Conservation (phyloP, 2,888 invertebrate genomes). For the Chouioia cunea region DNA sequence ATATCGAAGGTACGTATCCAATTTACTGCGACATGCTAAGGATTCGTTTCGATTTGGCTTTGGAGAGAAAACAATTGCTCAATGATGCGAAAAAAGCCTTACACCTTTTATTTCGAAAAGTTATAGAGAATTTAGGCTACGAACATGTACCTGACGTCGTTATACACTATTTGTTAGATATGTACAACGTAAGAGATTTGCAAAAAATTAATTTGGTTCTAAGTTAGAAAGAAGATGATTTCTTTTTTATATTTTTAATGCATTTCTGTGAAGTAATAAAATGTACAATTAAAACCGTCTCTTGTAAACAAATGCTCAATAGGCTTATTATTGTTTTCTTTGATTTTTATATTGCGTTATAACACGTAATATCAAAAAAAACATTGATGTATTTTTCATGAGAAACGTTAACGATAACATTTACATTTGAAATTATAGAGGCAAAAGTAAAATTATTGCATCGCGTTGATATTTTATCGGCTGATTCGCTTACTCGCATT, state of each 20-base stretch:
- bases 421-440: constrained; percentile 25
- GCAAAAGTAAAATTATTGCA: constrained; percentile 26
- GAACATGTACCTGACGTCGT: constrained; percentile 13
- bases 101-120: neutral
- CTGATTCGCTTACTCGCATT: constrained; percentile 2
- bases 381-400: constrained; percentile 13
- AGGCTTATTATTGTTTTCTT: constrained; percentile 38
- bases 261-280: constrained; percentile 41
- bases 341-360: constrained; percentile 15
- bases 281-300: constrained; percentile 39
- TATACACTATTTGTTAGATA: constrained; percentile 15
- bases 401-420: constrained; percentile 37
- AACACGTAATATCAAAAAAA: constrained; percentile 40
- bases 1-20: constrained; percentile 7
- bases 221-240: neutral
- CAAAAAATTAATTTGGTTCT: neutral
- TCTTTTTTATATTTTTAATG: constrained; percentile 34
- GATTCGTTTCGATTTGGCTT: constrained; percentile 24
- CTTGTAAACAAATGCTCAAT: constrained; percentile 44
- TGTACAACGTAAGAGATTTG: constrained; percentile 15
- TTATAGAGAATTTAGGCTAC: neutral
- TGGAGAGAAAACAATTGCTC: constrained; percentile 13
- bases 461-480: constrained; percentile 16
- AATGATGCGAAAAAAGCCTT: neutral
- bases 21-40: constrained; percentile 23